Conservation (phyloP, 2,888 invertebrate genomes). For the Phrixothrix hirtus region DNA sequence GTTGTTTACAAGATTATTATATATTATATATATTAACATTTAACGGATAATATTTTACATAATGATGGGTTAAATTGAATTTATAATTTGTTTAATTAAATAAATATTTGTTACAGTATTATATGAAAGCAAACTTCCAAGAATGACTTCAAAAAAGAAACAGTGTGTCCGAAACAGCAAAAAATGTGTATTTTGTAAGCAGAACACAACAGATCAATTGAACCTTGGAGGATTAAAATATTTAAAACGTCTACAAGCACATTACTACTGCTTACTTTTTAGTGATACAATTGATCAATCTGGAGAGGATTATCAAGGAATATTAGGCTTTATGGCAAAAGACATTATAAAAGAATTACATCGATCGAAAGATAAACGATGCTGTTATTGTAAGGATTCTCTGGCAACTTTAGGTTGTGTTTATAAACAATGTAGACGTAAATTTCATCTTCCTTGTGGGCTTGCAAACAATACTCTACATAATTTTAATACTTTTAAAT, state of each 20-base stretch:
- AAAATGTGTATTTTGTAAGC: constrained; percentile 61
- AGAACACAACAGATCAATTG: constrained; percentile 59
- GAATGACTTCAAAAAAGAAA: neutral
- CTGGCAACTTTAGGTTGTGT: constrained; percentile 78
- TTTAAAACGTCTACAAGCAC: constrained; percentile 64
- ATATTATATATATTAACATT: too few species aligned
- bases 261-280: constrained; percentile 74
- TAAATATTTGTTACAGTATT: neutral
- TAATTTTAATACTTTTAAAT: constrained; percentile 10
- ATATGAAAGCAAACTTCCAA: neutral
- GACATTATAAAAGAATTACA: constrained; percentile 71
- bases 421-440: constrained; percentile 64
- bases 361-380: constrained; percentile 60
- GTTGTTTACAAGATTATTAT: too few species aligned
- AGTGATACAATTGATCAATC: constrained; percentile 72
- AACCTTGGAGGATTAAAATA: constrained; percentile 62
- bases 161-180: neutral
- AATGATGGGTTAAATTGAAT: too few species aligned
- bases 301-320: constrained; percentile 69
- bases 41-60: too few species aligned
- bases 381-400: constrained; percentile 66
- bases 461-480: constrained; percentile 51
- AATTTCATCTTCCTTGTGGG: constrained; percentile 80
- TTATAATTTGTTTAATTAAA: too few species aligned
- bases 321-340: constrained; percentile 70